Conservation (phyloP, 2,113 vertebrate species). For the Ornithorhynchus anatinus region DNA sequence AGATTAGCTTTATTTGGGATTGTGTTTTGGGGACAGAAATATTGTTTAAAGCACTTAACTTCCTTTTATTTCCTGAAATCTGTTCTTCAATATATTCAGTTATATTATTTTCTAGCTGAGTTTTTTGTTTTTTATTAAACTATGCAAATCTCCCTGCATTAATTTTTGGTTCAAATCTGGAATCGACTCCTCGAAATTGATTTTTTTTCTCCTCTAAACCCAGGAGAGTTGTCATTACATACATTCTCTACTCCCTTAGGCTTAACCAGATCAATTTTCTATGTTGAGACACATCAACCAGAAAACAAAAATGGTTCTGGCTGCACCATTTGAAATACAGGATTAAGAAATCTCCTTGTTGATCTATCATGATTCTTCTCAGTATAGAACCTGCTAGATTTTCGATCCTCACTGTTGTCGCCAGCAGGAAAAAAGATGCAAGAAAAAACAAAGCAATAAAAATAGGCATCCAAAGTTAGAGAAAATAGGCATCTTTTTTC, state of each 20-base stretch:
- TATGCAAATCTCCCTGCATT: not conserved
- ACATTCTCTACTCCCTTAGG: not conserved
- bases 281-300: not conserved
- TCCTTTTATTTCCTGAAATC: not conserved
- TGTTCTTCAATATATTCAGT: not conserved
- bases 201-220: not conserved
- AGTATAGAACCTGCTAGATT: not conserved
- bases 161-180: not conserved
- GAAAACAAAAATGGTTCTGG: fast-evolving
- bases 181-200: not conserved
- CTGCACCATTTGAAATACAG: not conserved
- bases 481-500: not conserved
- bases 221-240: not conserved
- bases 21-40: not conserved
- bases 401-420: not conserved
- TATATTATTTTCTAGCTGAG: not conserved
- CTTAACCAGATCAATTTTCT: too few species aligned
- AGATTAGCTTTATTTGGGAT: not conserved
- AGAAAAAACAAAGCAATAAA: not conserved
- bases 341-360: not conserved
- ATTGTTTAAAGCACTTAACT: too few species aligned
- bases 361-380: not conserved
- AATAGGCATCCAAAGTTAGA: not conserved
- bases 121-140: not conserved
- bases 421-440: not conserved